A percentile compares a stretch with the other conserved stretches of the same genome.
Conservation (phyloP, 2,113 vertebrate genomes). For the Amazona vittata region DNA sequence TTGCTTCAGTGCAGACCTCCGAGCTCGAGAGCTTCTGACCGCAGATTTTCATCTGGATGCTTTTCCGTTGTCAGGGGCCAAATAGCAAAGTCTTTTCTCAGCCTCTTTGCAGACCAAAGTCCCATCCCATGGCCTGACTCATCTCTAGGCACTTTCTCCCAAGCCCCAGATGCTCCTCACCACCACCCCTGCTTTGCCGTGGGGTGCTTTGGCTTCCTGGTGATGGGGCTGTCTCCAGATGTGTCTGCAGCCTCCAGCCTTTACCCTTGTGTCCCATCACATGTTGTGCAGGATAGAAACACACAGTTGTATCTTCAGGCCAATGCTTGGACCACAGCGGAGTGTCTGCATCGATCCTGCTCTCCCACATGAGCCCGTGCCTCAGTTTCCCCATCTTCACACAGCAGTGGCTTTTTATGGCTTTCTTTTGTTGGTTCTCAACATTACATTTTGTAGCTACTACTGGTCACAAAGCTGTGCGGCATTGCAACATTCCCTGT, state of each 20-base stretch:
- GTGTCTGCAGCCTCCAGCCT: not conserved
- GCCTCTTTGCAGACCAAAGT: not conserved
- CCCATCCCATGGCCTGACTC: not conserved
- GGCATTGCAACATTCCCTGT: not conserved
- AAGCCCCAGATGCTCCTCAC: not conserved
- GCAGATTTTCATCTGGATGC: not conserved
- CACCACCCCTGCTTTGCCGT: not conserved
- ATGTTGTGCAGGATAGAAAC: rapidly evolving
- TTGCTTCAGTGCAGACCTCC: not conserved
- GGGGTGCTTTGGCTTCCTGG: not conserved
- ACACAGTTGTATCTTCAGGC: rapidly evolving
- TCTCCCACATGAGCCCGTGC: rapidly evolving
- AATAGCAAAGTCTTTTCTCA: not conserved
- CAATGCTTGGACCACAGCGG: rapidly evolving
- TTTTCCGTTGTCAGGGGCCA: not conserved
- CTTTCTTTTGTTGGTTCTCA: not conserved
- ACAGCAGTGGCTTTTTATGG: not conserved
- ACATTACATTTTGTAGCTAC: not conserved
- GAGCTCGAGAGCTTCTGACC: not conserved
- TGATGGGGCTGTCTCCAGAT: not conserved
- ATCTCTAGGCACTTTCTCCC: not conserved
- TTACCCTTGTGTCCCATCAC: not conserved
- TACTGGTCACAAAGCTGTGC: not conserved
- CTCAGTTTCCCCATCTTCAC: not conserved
- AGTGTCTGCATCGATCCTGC: not conserved